Evolutionary conservation across 2,888 invertebrate genomes (phyloP).

Genomic region (Leptopilina syphax): DNA sequence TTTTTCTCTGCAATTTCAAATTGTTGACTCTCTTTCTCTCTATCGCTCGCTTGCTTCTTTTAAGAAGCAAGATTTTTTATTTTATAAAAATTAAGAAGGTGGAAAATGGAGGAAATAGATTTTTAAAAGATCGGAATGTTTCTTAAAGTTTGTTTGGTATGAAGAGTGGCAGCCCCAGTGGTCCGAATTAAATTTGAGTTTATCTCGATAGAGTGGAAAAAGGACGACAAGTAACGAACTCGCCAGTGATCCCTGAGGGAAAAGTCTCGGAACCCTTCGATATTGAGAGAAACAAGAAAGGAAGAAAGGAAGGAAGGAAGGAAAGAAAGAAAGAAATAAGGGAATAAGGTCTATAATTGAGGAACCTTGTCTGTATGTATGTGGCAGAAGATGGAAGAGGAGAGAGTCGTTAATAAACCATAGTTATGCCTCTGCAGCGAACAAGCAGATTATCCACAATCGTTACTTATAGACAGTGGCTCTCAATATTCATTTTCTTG

Average conservation of each 20-base stretch:
- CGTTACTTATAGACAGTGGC: constrained; percentile 65
- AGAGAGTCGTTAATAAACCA: constrained; percentile 69
- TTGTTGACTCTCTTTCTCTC: no score
- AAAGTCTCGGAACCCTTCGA: constrained; percentile 29
- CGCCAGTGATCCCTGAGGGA: constrained; percentile 47
- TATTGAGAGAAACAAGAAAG: constrained; percentile 51
- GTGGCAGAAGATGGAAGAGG: constrained; percentile 47
- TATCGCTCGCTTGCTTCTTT: no score
- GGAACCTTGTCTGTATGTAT: background rate
- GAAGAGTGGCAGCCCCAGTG: constrained; percentile 58
- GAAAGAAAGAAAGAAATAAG: constrained; percentile 41
- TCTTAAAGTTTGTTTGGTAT: constrained; percentile 56
- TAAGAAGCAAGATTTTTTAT: no score
- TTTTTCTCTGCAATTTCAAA: background rate
- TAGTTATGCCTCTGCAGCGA: constrained; percentile 62
- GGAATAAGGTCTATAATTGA: constrained; percentile 40
- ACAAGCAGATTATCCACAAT: constrained; percentile 70
- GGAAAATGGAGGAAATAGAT: background rate
- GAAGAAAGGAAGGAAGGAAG: constrained; percentile 44
- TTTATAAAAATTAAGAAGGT: no score
- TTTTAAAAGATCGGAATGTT: constrained; percentile 26
- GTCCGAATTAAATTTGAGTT: constrained; percentile 55
- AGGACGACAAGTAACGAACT: constrained; percentile 58
- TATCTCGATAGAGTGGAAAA: constrained; percentile 44
- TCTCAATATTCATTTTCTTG: constrained; percentile 54